Percentiles rank a stretch among this genome's conserved stretches.
These are phyloP conservation scores for Campylomormyrus tamandua DNA, from an alignment of 2,113 vertebrate species.

Conservation along the genomic window DNA sequence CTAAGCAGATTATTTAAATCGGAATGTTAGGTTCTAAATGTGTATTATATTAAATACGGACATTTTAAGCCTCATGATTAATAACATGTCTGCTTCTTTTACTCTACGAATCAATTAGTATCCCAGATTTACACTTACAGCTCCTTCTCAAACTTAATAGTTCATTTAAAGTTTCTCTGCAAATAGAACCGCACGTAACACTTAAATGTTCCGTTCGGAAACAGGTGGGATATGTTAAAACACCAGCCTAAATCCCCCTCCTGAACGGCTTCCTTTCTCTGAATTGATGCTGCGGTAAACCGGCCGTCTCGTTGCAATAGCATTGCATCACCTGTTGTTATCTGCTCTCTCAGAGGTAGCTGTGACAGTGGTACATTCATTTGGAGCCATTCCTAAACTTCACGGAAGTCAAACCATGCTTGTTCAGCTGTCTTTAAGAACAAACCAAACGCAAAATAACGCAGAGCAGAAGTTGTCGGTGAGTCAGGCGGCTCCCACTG, in stretches of 20 bases:
- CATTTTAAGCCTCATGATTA: not conserved
- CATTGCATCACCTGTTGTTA: slow-evolving; percentile 19
- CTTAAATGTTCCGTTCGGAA: not conserved
- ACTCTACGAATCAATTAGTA: not conserved
- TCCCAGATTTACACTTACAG: not conserved
- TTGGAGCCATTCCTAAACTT: slow-evolving; percentile 10
- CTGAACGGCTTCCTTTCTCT: not conserved
- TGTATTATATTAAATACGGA: not conserved
- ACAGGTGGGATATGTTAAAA: not conserved
- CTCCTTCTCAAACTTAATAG: not conserved
- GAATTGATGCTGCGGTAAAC: not conserved
- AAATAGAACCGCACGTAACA: not conserved
- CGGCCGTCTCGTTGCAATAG: not conserved
- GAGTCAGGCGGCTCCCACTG: not conserved
- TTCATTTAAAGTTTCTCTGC: not conserved
- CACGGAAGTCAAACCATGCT: not conserved
- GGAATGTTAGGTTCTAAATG: not conserved
- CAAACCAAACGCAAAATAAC: not conserved
- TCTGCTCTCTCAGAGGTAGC: slow-evolving; percentile 6
- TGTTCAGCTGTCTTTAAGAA: slow-evolving; percentile 12
- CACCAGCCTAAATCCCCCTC: not conserved
- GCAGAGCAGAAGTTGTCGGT: not conserved
- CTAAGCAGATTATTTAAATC: not conserved
- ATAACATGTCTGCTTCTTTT: not conserved
- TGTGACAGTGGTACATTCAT: not conserved